These are phyloP conservation scores for Diogma glabrata DNA, from an alignment of 2,888 invertebrate genomes.

Conservation along the genomic window DNA sequence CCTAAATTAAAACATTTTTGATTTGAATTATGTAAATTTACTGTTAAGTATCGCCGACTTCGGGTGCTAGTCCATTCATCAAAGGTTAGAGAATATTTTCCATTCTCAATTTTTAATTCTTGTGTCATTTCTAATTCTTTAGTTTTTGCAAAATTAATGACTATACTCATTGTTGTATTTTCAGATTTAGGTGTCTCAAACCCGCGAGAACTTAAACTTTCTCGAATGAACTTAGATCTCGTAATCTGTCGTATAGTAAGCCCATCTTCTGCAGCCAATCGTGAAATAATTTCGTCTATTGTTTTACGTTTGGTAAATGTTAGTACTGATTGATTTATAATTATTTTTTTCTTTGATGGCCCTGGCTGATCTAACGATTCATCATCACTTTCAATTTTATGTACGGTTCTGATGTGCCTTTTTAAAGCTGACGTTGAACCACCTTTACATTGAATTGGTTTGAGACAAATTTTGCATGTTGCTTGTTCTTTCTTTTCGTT, in stretches of 20 bases:
- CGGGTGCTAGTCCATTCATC: not conserved
- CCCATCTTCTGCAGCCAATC: not conserved
- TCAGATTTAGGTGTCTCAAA: constrained; percentile 1
- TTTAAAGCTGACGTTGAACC: too few species aligned
- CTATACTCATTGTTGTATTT: not conserved
- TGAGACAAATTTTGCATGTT: too few species aligned
- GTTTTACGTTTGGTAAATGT: not conserved
- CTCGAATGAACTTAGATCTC: not conserved
- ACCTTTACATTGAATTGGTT: too few species aligned
- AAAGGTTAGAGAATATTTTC: constrained; percentile 1
- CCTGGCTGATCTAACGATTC: too few species aligned
- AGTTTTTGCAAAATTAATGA: not conserved
- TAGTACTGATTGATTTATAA: too few species aligned
- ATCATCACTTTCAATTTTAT: too few species aligned
- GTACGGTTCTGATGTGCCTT: too few species aligned
- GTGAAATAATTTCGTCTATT: not conserved
- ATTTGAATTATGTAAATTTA: too few species aligned
- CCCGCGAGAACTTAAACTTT: constrained; percentile 4
- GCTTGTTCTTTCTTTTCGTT: too few species aligned
- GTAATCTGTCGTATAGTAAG: too few species aligned
- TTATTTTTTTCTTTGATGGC: too few species aligned
- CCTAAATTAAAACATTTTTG: too few species aligned
- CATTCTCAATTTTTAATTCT: not conserved
- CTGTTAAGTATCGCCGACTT: not conserved
- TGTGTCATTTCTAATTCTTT: constrained; percentile 3